These are phyloP conservation scores for Prunella strophiata DNA, from an alignment of 2,797 vertebrate genomes.

Conservation along the genomic window DNA sequence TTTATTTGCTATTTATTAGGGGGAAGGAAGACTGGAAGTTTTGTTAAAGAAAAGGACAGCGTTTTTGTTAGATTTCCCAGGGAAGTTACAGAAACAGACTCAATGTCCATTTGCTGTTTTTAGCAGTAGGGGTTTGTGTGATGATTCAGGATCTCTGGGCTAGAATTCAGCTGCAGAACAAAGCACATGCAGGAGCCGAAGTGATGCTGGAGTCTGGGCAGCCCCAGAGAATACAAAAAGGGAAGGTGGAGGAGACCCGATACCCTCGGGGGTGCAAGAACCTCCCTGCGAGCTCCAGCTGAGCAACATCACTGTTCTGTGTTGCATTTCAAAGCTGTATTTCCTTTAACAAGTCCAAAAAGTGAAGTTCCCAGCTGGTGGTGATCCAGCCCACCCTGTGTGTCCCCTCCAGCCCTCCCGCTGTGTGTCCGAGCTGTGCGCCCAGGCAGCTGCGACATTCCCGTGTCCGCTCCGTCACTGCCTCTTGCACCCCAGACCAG, in stretches of 20 bases:
- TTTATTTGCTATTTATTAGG: slow-evolving; percentile 81
- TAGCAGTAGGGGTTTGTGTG: slow-evolving; percentile 64
- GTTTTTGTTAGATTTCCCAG: slow-evolving; percentile 75
- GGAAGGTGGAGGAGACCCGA: slow-evolving; percentile 22
- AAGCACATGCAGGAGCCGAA: slow-evolving; percentile 68
- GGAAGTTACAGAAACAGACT: slow-evolving; percentile 72
- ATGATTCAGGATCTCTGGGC: slow-evolving; percentile 56
- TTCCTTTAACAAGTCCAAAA: slow-evolving; percentile 54
- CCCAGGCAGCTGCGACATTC: slow-evolving; percentile 82
- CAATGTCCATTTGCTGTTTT: slow-evolving; percentile 69
- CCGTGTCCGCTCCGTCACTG: slow-evolving; percentile 65
- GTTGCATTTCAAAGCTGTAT: slow-evolving; percentile 46
- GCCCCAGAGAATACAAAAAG: slow-evolving; percentile 51
- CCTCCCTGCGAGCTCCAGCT: neutral
- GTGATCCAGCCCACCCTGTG: slow-evolving; percentile 10
- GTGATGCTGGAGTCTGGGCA: slow-evolving; percentile 56
- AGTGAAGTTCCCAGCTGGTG: slow-evolving; percentile 28
- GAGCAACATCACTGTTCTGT: slow-evolving; percentile 46
- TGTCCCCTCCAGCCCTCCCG: slow-evolving; percentile 49
- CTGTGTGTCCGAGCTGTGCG: slow-evolving; percentile 66
- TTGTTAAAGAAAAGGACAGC: slow-evolving; percentile 63
- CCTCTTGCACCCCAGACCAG: slow-evolving; percentile 67
- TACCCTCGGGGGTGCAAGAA: slow-evolving; percentile 31
- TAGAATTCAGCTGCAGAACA: slow-evolving; percentile 69
- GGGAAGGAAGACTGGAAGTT: slow-evolving; percentile 74